Conservation (phyloP, 2,797 vertebrate genomes). For the Delichon dasypus region DNA sequence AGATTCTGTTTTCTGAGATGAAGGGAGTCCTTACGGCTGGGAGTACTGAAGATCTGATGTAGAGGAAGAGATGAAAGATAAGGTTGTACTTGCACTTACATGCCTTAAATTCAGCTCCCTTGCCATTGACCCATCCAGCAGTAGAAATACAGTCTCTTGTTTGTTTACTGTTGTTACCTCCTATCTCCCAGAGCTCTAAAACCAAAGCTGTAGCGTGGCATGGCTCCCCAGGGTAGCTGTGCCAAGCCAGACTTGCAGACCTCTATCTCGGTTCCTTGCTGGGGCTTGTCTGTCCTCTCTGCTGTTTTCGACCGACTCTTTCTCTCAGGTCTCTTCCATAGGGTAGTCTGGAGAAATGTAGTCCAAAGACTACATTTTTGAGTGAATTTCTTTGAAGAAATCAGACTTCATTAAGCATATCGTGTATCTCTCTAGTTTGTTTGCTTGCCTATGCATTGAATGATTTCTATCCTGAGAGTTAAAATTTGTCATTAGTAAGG, state of each 20-base stretch:
- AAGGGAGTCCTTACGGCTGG: background rate
- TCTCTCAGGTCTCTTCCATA: background rate
- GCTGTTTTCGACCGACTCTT: background rate
- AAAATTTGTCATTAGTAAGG: background rate
- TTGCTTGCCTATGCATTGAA: background rate
- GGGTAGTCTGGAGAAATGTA: background rate
- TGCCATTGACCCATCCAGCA: conserved; percentile 3
- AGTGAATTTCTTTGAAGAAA: background rate
- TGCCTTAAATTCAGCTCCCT: background rate
- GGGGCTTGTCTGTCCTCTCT: background rate
- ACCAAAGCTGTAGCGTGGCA: fast-evolving
- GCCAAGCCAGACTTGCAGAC: too few species aligned
- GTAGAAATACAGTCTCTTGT: background rate
- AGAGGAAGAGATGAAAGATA: conserved; percentile 23
- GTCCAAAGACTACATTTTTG: background rate
- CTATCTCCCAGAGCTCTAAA: background rate
- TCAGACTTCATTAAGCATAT: background rate
- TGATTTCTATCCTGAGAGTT: background rate
- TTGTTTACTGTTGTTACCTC: background rate
- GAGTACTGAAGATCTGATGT: background rate
- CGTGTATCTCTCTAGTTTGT: background rate
- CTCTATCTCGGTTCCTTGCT: background rate
- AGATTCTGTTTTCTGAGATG: conserved; percentile 10
- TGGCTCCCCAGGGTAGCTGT: background rate
- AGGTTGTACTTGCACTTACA: background rate